Base-by-base conservation (phyloP, 2,888 invertebrate species). In the Orthosia cruda region DNA sequence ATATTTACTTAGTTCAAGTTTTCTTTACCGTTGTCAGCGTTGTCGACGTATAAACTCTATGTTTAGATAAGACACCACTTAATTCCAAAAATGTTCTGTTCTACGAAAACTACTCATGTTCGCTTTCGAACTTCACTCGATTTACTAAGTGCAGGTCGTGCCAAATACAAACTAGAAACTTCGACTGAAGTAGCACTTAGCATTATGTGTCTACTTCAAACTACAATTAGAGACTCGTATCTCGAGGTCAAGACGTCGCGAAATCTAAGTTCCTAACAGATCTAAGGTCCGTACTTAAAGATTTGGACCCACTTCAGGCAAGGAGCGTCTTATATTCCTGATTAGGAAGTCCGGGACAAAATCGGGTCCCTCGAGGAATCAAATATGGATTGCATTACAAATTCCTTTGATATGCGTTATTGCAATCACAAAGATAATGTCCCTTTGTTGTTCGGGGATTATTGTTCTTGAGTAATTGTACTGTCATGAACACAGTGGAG, bases 201-300 rank as follows among this genome's bases (percentile, higher is more conserved):
- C 45, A 64, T 69, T 71, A 71, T 54, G 15, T 64, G 20, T 59
- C 58, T 64, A 71, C 54, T 78, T 79, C 61, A 76, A 78, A 79
- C 69, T 72, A 72, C 71, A 83, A 81, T 74, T 78, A 67, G 55
- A 62, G 58, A 66, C 71, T 66, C 81, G 76, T 68, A 54, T 75
- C 71, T 69, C 62, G 64, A 63, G 76, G 73, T 71, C 77, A 82
- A 85, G 69, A 70, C 62, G 73, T 64, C 50, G 40, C 18, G 59
- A 73, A 82, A 69, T 71, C 32, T 58, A 71, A 75, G 65, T 69
- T 75, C 66, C 68, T 77, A 72, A 71, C 69, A 61, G 57, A 65
- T 74, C 80, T 54, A 62, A 65, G 54, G 61, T n/a, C n/a, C n/a
- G 61, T 74, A 74, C 83, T 83, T 83, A 76, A 59, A 62, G 57